Conservation (phyloP, 2,888 invertebrate species). For the Scotopteryx bipunctaria region DNA sequence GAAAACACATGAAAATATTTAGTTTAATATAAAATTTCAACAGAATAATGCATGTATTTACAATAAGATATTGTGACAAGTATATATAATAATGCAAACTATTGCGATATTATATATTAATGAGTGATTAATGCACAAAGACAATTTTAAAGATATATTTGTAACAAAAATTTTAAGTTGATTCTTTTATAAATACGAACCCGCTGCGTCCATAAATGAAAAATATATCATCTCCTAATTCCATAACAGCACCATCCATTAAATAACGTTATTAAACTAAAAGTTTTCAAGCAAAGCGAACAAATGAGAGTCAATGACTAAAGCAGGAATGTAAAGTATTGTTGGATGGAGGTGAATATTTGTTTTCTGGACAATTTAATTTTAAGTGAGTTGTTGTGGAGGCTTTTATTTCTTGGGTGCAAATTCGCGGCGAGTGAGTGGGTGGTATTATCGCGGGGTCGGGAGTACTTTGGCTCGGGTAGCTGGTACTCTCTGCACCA, state of each 20-base stretch:
- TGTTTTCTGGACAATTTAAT: background rate
- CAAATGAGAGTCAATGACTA: background rate
- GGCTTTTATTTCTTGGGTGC: background rate
- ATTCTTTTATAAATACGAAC: slow-evolving; percentile 60
- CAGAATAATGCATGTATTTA: no score
- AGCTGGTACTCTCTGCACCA: slow-evolving; percentile 39
- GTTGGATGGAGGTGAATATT: no score
- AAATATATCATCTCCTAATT: slow-evolving; percentile 73
- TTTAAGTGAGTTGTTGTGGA: background rate
- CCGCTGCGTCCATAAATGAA: slow-evolving; percentile 68
- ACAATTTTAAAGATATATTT: background rate
- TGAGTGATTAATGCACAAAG: background rate
- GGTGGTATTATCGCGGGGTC: slow-evolving; percentile 7
- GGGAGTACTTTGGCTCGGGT: slow-evolving; percentile 17
- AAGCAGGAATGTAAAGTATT: background rate
- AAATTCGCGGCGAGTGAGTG: slow-evolving; percentile 3
- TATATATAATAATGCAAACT: background rate
- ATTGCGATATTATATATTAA: background rate
- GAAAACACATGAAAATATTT: background rate
- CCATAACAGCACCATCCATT: slow-evolving; percentile 67
- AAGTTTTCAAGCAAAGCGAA: slow-evolving; percentile 2
- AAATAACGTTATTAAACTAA: background rate
- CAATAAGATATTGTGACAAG: background rate
- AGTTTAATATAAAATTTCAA: no score
- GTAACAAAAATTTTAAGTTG: background rate